Evolutionary conservation across 2,797 vertebrate genomes (phyloP).

Genomic region (Choloepus didactylus): DNA sequence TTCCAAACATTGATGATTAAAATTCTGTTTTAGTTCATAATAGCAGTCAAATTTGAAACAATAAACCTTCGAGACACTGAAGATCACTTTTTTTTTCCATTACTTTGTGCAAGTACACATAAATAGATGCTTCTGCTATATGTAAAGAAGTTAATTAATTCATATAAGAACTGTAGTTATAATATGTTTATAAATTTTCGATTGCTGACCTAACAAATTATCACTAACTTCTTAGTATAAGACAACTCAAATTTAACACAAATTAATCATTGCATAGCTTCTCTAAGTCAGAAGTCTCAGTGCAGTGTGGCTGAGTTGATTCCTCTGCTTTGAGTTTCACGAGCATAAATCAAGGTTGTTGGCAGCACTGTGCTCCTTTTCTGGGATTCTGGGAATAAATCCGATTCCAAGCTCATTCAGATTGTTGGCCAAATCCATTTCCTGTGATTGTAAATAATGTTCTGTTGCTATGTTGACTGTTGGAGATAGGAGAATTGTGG

Average conservation of each 20-base stretch:
- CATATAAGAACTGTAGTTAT: not conserved
- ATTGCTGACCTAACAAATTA: not conserved
- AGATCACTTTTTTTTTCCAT: not conserved
- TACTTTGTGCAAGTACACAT: not conserved
- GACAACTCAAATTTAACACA: slow-evolving; percentile 13
- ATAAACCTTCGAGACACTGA: not conserved
- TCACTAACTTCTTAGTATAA: not conserved
- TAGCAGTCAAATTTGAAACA: not conserved
- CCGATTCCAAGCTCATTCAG: not conserved
- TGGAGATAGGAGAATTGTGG: slow-evolving; percentile 73
- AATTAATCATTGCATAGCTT: not conserved
- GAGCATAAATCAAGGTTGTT: not conserved
- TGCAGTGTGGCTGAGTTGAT: not conserved
- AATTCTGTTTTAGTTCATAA: not conserved
- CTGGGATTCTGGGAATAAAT: not conserved
- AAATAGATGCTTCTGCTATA: not conserved
- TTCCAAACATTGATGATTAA: slow-evolving; percentile 12
- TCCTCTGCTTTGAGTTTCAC: not conserved
- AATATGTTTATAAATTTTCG: not conserved
- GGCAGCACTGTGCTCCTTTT: not conserved
- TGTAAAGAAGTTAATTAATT: not conserved
- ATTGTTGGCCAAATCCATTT: not conserved
- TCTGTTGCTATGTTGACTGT: not conserved
- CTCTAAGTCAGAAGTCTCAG: not conserved
- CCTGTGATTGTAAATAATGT: not conserved